Evolutionary conservation across 2,797 vertebrate genomes (phyloP).

Genomic region (Cuniculus paca): DNA sequence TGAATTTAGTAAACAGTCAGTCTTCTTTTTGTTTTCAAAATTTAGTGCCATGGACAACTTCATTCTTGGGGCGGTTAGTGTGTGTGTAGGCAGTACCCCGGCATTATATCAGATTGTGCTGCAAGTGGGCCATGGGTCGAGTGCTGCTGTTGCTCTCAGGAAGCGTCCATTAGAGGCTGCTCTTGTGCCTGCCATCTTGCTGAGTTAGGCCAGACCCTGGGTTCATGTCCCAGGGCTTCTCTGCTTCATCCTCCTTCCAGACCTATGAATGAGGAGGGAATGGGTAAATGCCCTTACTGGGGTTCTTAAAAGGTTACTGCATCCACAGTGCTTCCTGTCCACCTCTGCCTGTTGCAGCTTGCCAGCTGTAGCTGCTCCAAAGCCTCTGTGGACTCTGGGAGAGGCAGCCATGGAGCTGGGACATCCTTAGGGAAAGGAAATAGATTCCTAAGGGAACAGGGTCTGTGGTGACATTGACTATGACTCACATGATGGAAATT

Average conservation of each 20-base stretch:
- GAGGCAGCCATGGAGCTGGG: background rate
- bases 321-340: background rate
- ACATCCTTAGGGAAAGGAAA: background rate
- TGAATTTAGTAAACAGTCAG: background rate
- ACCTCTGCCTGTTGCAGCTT: background rate
- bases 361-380: background rate
- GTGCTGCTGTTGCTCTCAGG: background rate
- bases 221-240: background rate
- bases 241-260: background rate
- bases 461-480: accelerated
- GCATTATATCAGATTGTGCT: background rate
- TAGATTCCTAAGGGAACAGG: background rate
- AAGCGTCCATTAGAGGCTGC: background rate
- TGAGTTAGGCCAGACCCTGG: too few species aligned
- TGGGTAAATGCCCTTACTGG: background rate
- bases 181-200: background rate
- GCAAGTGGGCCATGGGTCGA: accelerated
- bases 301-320: background rate
- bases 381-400: background rate
- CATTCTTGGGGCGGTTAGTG: background rate
- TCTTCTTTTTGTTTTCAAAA: constrained; percentile 20
- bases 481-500: background rate
- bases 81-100: background rate
- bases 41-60: background rate
- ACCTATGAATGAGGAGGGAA: background rate